Percentiles rank a stretch among this genome's conserved stretches.
These are phyloP conservation scores for Aphyosemion australe DNA, from an alignment of 2,113 vertebrate genomes.

Conservation along the genomic window DNA sequence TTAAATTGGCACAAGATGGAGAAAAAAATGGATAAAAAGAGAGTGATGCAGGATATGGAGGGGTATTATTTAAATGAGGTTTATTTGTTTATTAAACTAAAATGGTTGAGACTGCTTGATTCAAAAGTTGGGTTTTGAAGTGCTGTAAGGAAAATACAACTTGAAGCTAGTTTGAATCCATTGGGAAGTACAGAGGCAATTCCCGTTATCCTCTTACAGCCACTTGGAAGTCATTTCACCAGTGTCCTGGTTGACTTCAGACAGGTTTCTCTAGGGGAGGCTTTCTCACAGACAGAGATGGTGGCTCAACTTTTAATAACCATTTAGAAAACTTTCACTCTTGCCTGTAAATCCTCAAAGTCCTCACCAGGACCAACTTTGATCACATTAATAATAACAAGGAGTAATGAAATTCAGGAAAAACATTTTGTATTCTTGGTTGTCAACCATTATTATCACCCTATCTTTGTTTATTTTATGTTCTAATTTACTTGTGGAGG, in stretches of 20 bases:
- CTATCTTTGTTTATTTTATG: too few relatives aligned
- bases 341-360: background rate
- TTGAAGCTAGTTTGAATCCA: constrained; percentile 28
- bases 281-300: constrained; percentile 16
- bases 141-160: constrained; percentile 16
- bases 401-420: too few relatives aligned
- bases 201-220: constrained; percentile 34
- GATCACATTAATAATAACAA: background rate
- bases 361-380: background rate
- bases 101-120: background rate
- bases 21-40: too few relatives aligned
- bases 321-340: background rate
- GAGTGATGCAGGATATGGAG: too few relatives aligned
- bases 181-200: constrained; percentile 38
- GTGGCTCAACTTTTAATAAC: constrained; percentile 40
- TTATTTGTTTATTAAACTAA: too few relatives aligned
- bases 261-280: constrained; percentile 35
- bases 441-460: too few relatives aligned
- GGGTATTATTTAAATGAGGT: too few relatives aligned
- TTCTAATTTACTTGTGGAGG: too few relatives aligned
- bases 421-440: too few relatives aligned
- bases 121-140: constrained; percentile 17
- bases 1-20: too few relatives aligned
- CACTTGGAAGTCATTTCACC: constrained; percentile 37
- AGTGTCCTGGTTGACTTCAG: constrained; percentile 43